Evolutionary conservation across 2,888 invertebrate species (phyloP), one percentile per base, ranked within the genome.

Genomic region (Palloptera scutellata): DNA sequence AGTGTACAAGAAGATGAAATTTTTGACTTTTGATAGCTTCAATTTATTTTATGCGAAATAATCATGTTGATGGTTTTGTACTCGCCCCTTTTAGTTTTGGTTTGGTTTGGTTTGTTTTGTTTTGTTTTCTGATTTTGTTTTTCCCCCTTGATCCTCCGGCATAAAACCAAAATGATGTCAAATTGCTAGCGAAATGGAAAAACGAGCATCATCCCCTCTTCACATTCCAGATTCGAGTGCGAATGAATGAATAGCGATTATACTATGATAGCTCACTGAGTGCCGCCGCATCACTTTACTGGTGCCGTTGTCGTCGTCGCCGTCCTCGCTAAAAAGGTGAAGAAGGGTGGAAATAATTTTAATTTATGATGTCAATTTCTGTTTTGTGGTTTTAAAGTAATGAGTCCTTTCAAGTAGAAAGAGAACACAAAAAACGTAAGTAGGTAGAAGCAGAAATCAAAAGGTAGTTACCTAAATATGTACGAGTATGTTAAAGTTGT

Each of bases 281-380:
- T 30, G 30, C 30, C 30, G 30, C 30, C 30, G 30, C 30, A 30
- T 30, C 30, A 30, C 30, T 30, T 30, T 30, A 30, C 30, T 30
- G 30, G 30, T 30, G 2, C 2, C 30, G 30, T 30, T 30, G 30
- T 6, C 30, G 30, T 30, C 6, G 30, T 30, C 30, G 30, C 30
- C 30, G 30, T 20, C 54, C 40, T 40, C 11, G 15, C 11, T 40
- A 15, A 42, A 40, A 53, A 79, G 81, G 81, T 81, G 80, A 78
- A 83, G 82, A 82, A 81, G 83, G 84, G 79, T 84, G 82, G 83
- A 82, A 82, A 79, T 82, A 83, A 83, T 82, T 81, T 79, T 81
- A 81, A 84, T 84, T 84, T 84, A 83, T 84, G 81, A 77, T 79
- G 74, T 78, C 81, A 79, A 78, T 80, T 81, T 79, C 30, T 66